Evolutionary conservation across 1,140 invertebrate genomes (phyloP).

Genomic region (Cydia strobilella): DNA sequence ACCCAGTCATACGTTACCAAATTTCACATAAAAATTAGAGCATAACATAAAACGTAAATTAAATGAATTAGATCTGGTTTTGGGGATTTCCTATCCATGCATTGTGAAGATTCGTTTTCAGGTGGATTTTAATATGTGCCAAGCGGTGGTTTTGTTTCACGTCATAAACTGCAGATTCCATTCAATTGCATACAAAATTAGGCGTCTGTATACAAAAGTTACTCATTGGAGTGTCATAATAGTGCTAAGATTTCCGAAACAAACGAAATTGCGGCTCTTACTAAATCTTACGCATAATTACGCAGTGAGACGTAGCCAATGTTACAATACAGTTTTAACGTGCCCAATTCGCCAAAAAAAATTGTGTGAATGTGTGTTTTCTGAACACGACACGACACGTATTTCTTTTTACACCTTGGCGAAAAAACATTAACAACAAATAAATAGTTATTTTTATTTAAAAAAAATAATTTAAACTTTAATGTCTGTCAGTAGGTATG

Average conservation of each 20-base stretch:
- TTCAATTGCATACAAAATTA: constrained; percentile 13
- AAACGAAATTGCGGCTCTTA: background rate
- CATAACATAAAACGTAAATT: too few relatives aligned
- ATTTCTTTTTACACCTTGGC: too few relatives aligned
- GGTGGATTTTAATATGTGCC: background rate
- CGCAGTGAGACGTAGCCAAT: background rate
- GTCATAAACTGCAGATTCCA: constrained; percentile 10
- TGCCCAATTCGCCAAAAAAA: too few relatives aligned
- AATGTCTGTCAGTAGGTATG: too few relatives aligned
- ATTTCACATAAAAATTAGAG: too few relatives aligned
- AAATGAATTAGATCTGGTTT: too few relatives aligned
- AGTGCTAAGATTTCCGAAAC: background rate
- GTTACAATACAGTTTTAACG: background rate
- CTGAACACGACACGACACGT: too few relatives aligned
- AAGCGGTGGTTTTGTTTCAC: background rate
- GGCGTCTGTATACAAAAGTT: background rate
- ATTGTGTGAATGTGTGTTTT: too few relatives aligned
- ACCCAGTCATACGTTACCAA: too few relatives aligned
- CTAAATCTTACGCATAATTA: background rate
- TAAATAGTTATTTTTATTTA: too few relatives aligned
- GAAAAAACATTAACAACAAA: too few relatives aligned
- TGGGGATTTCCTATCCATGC: background rate
- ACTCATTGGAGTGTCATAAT: background rate
- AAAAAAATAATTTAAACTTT: too few relatives aligned
- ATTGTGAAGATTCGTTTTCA: background rate